Evolutionary conservation across 2,888 invertebrate species (phyloP).

Genomic region (Brachyptera putata): DNA sequence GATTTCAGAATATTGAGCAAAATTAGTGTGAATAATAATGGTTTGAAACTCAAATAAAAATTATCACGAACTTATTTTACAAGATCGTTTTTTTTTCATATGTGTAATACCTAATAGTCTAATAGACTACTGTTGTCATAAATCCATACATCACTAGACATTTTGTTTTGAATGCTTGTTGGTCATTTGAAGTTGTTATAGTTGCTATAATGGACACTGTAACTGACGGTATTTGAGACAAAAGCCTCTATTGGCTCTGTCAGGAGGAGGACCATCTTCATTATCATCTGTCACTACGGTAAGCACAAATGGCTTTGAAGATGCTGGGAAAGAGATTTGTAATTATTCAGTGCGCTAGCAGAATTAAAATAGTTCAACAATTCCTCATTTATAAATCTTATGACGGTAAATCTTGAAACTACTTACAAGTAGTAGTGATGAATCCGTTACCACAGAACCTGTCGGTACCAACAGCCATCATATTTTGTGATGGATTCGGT

Average conservation of each 20-base stretch:
- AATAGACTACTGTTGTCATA: no score
- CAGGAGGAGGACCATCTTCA: slow-evolving; percentile 50
- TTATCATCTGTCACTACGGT: slow-evolving; percentile 64
- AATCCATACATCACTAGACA: no score
- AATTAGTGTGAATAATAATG: no score
- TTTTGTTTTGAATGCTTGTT: no score
- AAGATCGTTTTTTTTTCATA: no score
- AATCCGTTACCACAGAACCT: slow-evolving; percentile 74
- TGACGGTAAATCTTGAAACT: neutral
- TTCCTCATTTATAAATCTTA: no score
- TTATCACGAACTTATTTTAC: no score
- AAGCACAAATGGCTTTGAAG: slow-evolving; percentile 66
- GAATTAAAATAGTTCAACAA: no score
- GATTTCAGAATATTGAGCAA: no score
- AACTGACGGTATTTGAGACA: slow-evolving; percentile 63
- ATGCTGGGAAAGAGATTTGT: slow-evolving; percentile 53
- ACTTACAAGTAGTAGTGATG: slow-evolving; percentile 59
- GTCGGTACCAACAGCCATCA: slow-evolving; percentile 50
- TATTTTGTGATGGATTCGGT: slow-evolving; percentile 58
- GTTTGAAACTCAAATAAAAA: no score
- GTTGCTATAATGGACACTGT: slow-evolving; percentile 54
- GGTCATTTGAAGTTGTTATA: no score
- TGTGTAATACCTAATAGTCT: no score
- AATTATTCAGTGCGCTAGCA: neutral
- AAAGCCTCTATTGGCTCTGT: slow-evolving; percentile 72